Evolutionary conservation across 2,888 invertebrate species (phyloP), one percentile per base, ranked within the genome.

Genomic region (Poecilus cupreus): DNA sequence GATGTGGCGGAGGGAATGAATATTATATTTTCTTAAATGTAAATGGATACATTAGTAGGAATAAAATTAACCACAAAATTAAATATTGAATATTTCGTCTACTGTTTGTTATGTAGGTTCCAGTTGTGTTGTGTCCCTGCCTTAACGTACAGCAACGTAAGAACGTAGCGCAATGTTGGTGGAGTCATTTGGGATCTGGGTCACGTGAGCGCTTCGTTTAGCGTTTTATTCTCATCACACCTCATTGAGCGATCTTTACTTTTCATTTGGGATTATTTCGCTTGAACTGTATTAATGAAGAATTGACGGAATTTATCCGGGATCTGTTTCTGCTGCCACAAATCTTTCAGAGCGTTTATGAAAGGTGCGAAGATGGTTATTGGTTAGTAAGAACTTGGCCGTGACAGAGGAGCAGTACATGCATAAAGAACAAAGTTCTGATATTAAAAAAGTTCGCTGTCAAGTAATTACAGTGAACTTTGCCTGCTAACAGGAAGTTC

Each of bases 401-500:
- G n/a, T n/a, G n/a, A n/a, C n/a, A n/a, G n/a, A n/a, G n/a, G n/a
- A n/a, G n/a, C n/a, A n/a, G n/a, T n/a, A n/a, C n/a, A n/a, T n/a
- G n/a, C n/a, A n/a, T n/a, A n/a, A n/a, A n/a, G n/a, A n/a, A n/a
- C n/a, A 78, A 79, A 79, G 64, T 79, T 79, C 78, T 68, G 46
- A 49, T 79, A 79, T 79, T 79, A 79, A 79, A 79, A 79, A 79
- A 79, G 78, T 68, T 79, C 68, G 68, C 78, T 49, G 46, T 4
- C 46, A 26, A 68, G 68, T 68, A 64, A 79, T 79, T 64, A 79
- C 60, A 49, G 60, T 79, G 78, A 79, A 79, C 78, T 79, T 79
- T 79, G 39, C 46, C 49, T 46, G 68, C 43, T 68, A 80, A 80
- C 80, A 80, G 80, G 80, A 80, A 80, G 72, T 80, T 70, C 54